Percentiles rank a stretch among this genome's conserved stretches.
Conservation (phyloP, 2,797 vertebrate genomes). For the Enteromius afrohamiltoni region DNA sequence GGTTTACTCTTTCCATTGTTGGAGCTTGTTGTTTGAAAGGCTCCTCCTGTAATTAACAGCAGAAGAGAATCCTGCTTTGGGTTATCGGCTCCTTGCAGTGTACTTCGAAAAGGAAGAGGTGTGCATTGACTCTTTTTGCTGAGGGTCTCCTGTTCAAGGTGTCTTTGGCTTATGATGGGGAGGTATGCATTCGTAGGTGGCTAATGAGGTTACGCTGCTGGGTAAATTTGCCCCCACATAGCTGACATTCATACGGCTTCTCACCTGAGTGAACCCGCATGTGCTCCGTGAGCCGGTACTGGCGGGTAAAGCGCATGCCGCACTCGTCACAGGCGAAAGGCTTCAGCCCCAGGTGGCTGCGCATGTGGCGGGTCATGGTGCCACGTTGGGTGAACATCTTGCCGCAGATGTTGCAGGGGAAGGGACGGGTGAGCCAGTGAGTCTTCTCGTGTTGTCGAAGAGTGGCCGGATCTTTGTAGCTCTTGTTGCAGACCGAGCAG, state of each 20-base stretch:
- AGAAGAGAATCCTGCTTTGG: constrained; percentile 58
- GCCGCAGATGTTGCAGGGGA: constrained; percentile 98
- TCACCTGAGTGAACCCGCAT: constrained; percentile 99
- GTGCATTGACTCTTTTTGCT: constrained; percentile 54
- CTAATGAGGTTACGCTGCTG: constrained; percentile 99
- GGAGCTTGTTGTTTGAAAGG: constrained; percentile 54
- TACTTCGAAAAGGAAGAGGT: constrained; percentile 55
- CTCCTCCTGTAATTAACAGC: constrained; percentile 46
- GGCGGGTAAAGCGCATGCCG: constrained; percentile 99
- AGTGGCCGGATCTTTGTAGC: constrained; percentile 97
- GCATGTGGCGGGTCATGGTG: constrained; percentile 99
- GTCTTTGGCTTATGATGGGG: constrained; percentile 93
- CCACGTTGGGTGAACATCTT: constrained; percentile 99
- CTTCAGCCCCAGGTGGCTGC: constrained; percentile 98
- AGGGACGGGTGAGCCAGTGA: constrained; percentile 96
- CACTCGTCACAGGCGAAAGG: constrained; percentile 98
- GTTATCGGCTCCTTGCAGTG: constrained; percentile 58
- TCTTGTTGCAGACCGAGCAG: constrained; percentile 92
- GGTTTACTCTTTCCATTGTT: constrained; percentile 33
- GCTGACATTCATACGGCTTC: constrained; percentile 99
- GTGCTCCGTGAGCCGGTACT: constrained; percentile 99
- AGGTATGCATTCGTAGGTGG: constrained; percentile 99
- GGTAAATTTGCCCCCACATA: constrained; percentile 98
- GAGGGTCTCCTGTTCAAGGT: constrained; percentile 61
- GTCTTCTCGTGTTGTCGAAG: constrained; percentile 98